Evolutionary conservation across 2,113 vertebrate genomes (phyloP).

Genomic region (Larimichthys crocea): DNA sequence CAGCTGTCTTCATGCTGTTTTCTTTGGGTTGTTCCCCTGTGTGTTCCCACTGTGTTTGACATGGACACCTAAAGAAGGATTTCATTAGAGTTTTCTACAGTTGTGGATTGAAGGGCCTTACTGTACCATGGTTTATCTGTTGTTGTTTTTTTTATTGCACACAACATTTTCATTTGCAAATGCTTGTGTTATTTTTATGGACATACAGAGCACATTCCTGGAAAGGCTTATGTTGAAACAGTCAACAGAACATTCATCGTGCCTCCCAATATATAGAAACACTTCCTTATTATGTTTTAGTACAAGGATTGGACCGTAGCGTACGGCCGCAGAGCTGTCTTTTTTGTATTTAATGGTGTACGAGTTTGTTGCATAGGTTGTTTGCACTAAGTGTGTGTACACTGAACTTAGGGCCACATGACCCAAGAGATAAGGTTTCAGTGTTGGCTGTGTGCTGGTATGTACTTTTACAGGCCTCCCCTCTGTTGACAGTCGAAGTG

Average conservation of each 20-base stretch:
- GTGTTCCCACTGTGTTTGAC: background rate
- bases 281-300: background rate
- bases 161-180: conserved; percentile 12
- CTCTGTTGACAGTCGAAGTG: conserved; percentile 65
- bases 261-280: background rate
- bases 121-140: background rate
- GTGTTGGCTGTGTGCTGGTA: conserved; percentile 45
- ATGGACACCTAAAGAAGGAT: background rate
- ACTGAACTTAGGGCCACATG: conserved; percentile 68
- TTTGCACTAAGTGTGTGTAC: conserved; percentile 53
- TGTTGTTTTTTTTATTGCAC: background rate
- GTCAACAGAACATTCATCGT: background rate
- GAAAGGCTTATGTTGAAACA: conserved; percentile 38
- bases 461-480: conserved; percentile 74
- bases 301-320: background rate
- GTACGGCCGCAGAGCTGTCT: background rate
- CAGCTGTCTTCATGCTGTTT: conserved; percentile 6
- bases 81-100: background rate
- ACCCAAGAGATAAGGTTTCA: conserved; percentile 79
- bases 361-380: conserved; percentile 20
- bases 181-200: conserved; percentile 34
- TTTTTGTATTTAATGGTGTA: conserved; percentile 16
- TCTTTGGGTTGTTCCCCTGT: background rate
- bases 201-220: conserved; percentile 42
- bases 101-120: background rate